Percentiles rank a stretch among this genome's conserved stretches.
phyloP scores from a whole-genome alignment of 1,140 invertebrate genomes.

The Panagrolaimus sp. region DNA sequence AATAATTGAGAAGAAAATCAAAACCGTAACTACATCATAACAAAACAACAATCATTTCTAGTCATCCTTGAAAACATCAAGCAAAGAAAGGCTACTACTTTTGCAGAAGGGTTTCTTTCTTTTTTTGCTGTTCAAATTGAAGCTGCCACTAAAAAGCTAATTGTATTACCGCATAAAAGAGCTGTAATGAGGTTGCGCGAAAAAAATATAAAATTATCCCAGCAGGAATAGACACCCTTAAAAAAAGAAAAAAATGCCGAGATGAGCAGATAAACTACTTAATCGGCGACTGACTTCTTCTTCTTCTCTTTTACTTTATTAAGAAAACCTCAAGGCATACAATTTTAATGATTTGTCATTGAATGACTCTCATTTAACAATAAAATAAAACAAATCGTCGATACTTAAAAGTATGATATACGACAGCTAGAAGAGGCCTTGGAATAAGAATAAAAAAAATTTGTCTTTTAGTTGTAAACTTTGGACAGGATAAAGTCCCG shows the following conservation, averaged over 20 bases:
- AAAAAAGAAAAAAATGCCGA: neutral
- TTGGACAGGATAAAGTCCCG: no score
- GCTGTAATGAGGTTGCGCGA: slow-evolving; percentile 15
- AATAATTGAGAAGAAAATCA: neutral
- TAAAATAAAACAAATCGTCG: neutral
- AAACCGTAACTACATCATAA: neutral
- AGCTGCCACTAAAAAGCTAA: neutral
- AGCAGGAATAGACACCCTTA: slow-evolving; percentile 11
- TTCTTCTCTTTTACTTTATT: neutral
- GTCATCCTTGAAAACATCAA: neutral
- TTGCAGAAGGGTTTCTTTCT: neutral
- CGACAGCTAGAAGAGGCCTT: neutral
- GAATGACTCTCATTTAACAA: neutral
- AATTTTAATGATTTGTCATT: slow-evolving; percentile 1
- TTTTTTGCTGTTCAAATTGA: neutral
- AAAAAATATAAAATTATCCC: slow-evolving; percentile 1
- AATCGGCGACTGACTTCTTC: neutral
- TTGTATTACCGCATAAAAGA: slow-evolving; percentile 11
- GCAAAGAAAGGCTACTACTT: neutral
- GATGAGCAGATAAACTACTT: slow-evolving; percentile 7
- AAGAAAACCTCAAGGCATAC: neutral
- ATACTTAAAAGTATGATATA: slow-evolving; percentile 1
- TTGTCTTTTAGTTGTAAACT: neutral
- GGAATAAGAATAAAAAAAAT: neutral
- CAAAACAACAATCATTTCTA: slow-evolving; percentile 1